Percentiles rank a stretch among this genome's conserved stretches.
These are phyloP conservation scores for Apeltes quadracus DNA, from an alignment of 2,113 vertebrate species.

Conservation along the genomic window DNA sequence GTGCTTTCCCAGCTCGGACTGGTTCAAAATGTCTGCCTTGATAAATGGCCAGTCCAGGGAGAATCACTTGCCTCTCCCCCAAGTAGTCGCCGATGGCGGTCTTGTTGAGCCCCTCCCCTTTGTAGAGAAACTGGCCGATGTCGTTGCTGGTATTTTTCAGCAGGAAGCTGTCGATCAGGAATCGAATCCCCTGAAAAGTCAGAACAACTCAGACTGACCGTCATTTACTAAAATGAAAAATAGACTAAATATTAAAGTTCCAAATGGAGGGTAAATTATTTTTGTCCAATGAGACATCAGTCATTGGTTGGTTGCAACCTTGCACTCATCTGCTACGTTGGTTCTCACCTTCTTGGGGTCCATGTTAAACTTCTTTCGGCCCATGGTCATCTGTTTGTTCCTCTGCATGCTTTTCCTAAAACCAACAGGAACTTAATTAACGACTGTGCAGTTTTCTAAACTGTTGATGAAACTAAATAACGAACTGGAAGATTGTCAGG, in stretches of 20 bases:
- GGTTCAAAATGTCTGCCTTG: neutral
- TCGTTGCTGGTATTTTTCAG: constrained; percentile 92
- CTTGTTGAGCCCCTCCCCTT: constrained; percentile 97
- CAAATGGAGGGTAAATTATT: neutral
- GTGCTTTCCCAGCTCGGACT: neutral
- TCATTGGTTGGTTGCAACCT: neutral
- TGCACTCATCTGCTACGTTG: neutral
- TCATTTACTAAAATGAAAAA: neutral
- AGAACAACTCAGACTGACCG: neutral
- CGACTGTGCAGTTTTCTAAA: neutral
- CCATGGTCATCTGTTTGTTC: constrained; percentile 97
- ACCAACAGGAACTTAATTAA: neutral
- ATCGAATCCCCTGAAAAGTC: constrained; percentile 89
- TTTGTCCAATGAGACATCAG: neutral
- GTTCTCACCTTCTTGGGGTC: constrained; percentile 93
- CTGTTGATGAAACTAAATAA: neutral
- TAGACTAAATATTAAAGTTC: neutral
- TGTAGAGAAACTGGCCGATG: constrained; percentile 94
- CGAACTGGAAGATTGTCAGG: neutral
- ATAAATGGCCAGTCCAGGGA: neutral
- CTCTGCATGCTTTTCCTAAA: constrained; percentile 97
- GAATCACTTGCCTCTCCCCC: constrained; percentile 86
- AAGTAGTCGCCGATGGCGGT: constrained; percentile 97
- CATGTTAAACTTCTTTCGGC: constrained; percentile 99
- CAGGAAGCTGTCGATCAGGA: constrained; percentile 91